Conservation (phyloP, 1,140 invertebrate genomes). For the Temnothorax nylanderi region DNA sequence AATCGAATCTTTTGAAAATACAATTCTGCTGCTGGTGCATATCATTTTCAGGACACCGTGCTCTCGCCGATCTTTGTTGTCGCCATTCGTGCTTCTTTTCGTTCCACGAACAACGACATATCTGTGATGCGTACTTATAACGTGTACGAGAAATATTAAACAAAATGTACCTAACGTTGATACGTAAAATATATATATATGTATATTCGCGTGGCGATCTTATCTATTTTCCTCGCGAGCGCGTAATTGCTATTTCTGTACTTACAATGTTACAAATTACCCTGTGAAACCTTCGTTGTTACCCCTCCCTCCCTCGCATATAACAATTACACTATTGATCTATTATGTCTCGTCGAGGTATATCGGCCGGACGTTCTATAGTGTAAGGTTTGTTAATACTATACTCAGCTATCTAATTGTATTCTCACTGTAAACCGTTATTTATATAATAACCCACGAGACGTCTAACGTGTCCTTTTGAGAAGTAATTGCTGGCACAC, state of each 20-base stretch:
- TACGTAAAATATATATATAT: slow-evolving; percentile 50
- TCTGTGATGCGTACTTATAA: slow-evolving; percentile 79
- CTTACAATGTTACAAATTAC: slow-evolving; percentile 36
- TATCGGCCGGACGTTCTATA: slow-evolving; percentile 33
- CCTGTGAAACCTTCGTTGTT: slow-evolving; percentile 51
- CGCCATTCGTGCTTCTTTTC: slow-evolving; percentile 50
- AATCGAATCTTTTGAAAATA: neutral
- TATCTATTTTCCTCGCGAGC: slow-evolving; percentile 26
- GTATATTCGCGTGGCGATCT: slow-evolving; percentile 23
- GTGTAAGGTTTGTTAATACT: slow-evolving; percentile 61
- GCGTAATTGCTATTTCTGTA: slow-evolving; percentile 46
- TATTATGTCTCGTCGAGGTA: neutral
- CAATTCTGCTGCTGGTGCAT: neutral
- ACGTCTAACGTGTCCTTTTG: slow-evolving; percentile 69
- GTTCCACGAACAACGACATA: slow-evolving; percentile 78
- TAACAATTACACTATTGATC: slow-evolving; percentile 17
- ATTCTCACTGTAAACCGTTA: slow-evolving; percentile 62
- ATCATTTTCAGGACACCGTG: neutral
- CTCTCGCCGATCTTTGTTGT: neutral
- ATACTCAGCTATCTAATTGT: slow-evolving; percentile 53
- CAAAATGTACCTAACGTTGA: slow-evolving; percentile 63
- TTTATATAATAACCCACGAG: slow-evolving; percentile 62
- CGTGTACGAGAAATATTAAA: slow-evolving; percentile 64
- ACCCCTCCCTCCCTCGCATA: neutral
- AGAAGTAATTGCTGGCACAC: slow-evolving; percentile 58